Conservation (phyloP, 2,888 invertebrate genomes). For the Prosapia bicincta region DNA sequence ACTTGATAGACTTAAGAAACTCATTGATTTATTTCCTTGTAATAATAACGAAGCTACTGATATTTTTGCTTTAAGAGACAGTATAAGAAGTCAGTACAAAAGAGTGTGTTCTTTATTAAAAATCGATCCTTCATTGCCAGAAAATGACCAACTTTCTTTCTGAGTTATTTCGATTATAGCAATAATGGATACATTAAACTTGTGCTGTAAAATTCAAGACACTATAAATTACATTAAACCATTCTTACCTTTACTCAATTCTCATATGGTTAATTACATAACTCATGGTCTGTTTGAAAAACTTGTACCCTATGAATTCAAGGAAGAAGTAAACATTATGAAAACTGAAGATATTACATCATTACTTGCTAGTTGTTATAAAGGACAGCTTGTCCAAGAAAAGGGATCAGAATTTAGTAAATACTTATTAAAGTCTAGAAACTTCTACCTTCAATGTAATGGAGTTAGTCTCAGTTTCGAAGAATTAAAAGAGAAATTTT, state of each 20-base stretch:
- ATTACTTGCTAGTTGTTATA: conserved; percentile 43
- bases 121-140: conserved; percentile 55
- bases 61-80: conserved; percentile 58
- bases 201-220: conserved; percentile 43
- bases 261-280: conserved; percentile 74
- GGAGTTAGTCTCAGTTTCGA: conserved; percentile 43
- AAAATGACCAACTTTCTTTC: conserved; percentile 53
- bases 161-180: conserved; percentile 12
- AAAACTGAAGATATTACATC: not conserved
- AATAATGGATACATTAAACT: conserved; percentile 4
- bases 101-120: conserved; percentile 65
- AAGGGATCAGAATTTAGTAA: not conserved
- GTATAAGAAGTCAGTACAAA: conserved; percentile 64
- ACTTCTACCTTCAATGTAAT: conserved; percentile 40
- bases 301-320: conserved; percentile 55
- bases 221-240: conserved; percentile 55
- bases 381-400: not conserved
- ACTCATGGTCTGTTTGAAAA: conserved; percentile 62
- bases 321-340: conserved; percentile 44
- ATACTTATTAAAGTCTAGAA: not conserved
- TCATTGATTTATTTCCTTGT: conserved; percentile 62
- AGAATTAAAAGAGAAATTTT: not conserved
- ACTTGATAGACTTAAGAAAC: conserved; percentile 54
- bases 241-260: conserved; percentile 61
- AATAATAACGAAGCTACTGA: conserved; percentile 63